Evolutionary conservation across 1,140 invertebrate species (phyloP).

Genomic region (Cyclargus thomasi): DNA sequence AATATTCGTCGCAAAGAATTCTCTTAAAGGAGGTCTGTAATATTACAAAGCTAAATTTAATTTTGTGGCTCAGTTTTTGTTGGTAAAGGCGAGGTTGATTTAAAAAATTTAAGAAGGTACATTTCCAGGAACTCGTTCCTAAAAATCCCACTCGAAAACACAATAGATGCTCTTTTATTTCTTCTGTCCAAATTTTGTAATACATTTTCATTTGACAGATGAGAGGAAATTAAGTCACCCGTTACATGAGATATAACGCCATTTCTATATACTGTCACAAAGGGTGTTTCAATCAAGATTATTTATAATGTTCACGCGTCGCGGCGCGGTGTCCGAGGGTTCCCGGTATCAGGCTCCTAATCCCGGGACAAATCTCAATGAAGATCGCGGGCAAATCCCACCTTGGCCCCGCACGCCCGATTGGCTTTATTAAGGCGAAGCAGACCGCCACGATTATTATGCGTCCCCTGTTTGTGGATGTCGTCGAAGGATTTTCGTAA

Average conservation of each 20-base stretch:
- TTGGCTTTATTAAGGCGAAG: constrained; percentile 74
- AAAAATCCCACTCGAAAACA: background rate
- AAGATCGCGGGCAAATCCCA: constrained; percentile 64
- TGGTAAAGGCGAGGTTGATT: background rate
- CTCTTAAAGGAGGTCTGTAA: background rate
- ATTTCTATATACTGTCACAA: constrained; percentile 12
- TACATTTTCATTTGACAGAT: background rate
- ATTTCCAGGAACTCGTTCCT: background rate
- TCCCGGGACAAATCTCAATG: constrained; percentile 74
- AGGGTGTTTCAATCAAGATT: constrained; percentile 20
- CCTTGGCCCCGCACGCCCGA: constrained; percentile 43
- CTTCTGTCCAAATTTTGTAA: background rate
- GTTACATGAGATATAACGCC: background rate
- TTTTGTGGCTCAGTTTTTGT: background rate
- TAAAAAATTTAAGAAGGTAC: background rate
- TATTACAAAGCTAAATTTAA: background rate
- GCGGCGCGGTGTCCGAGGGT: constrained; percentile 26
- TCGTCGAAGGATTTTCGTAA: constrained; percentile 59
- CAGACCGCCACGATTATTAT: constrained; percentile 74
- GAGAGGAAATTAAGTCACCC: background rate
- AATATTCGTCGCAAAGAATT: background rate
- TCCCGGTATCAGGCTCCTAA: constrained; percentile 60
- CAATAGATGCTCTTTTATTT: background rate
- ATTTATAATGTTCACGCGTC: constrained; percentile 17
- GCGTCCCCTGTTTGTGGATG: constrained; percentile 70